A percentile compares a stretch with the other conserved stretches of the same genome.
Evolutionary conservation across 2,113 vertebrate species (phyloP).

Genomic region (Saguinus imperator): DNA sequence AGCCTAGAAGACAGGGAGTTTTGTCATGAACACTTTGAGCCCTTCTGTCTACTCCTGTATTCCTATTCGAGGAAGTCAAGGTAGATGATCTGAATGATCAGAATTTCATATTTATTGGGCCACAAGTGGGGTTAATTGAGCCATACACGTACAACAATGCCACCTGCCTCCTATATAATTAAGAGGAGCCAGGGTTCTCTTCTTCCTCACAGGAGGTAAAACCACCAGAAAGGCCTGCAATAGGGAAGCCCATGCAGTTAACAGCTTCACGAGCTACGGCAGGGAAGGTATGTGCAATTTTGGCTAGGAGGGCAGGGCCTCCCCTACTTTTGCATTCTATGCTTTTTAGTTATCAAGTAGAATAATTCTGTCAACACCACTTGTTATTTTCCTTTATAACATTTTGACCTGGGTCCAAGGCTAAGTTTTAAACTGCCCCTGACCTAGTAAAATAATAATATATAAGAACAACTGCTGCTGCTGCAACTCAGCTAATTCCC

Average conservation of each 20-base stretch:
- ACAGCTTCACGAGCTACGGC: rapidly evolving
- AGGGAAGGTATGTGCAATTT: background rate
- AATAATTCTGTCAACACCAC: background rate
- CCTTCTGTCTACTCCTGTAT: background rate
- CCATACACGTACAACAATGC: background rate
- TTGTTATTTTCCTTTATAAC: background rate
- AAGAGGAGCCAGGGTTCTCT: background rate
- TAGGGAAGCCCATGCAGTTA: no score
- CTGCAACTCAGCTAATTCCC: background rate
- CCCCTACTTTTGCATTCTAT: background rate
- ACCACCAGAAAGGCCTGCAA: background rate
- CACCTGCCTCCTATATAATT: background rate
- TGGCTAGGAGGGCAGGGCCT: no score
- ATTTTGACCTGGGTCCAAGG: background rate
- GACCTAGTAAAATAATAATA: background rate
- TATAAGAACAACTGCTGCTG: background rate
- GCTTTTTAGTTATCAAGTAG: background rate
- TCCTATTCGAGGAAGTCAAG: background rate
- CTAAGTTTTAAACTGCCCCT: background rate
- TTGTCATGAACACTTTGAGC: background rate
- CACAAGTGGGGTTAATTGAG: background rate
- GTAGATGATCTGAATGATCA: background rate
- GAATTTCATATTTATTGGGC: background rate
- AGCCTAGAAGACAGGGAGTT: background rate
- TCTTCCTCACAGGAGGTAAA: background rate